Evolutionary conservation across 2,113 vertebrate species (phyloP).

Genomic region (Danionella cerebrum): DNA sequence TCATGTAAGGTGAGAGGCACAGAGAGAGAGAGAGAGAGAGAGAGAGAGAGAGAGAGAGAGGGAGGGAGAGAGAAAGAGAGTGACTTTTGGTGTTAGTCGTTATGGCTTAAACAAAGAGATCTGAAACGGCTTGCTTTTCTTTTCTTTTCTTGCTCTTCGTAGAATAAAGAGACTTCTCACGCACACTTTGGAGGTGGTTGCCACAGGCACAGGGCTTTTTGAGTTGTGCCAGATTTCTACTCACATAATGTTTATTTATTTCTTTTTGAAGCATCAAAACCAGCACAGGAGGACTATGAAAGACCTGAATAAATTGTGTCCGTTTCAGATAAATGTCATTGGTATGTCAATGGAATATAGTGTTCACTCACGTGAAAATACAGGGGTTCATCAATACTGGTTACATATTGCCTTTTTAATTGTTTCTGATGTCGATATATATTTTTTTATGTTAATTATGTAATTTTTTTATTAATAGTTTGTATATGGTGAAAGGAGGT

Average conservation of each 20-base stretch:
- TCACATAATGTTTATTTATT: not conserved
- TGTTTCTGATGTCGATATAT: no score
- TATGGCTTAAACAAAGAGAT: not conserved
- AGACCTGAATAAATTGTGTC: not conserved
- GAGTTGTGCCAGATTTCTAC: conserved; percentile 11
- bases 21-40: not conserved
- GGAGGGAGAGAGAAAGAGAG: not conserved
- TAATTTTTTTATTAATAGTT: no score
- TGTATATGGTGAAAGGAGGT: no score
- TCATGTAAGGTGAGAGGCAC: not conserved
- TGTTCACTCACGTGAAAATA: no score
- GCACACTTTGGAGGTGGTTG: not conserved
- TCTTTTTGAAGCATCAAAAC: not conserved
- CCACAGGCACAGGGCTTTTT: not conserved
- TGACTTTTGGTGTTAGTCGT: not conserved
- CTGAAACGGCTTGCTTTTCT: conserved; percentile 9
- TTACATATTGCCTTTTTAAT: no score
- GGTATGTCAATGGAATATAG: no score
- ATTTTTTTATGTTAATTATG: no score
- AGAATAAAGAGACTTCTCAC: conserved; percentile 18
- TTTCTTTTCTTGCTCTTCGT: not conserved
- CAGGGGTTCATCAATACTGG: no score
- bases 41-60: not conserved
- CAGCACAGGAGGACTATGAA: not conserved
- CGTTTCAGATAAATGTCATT: not conserved